These are phyloP conservation scores for Zele albiditarsus DNA, from an alignment of 2,888 invertebrate genomes.

Conservation along the genomic window DNA sequence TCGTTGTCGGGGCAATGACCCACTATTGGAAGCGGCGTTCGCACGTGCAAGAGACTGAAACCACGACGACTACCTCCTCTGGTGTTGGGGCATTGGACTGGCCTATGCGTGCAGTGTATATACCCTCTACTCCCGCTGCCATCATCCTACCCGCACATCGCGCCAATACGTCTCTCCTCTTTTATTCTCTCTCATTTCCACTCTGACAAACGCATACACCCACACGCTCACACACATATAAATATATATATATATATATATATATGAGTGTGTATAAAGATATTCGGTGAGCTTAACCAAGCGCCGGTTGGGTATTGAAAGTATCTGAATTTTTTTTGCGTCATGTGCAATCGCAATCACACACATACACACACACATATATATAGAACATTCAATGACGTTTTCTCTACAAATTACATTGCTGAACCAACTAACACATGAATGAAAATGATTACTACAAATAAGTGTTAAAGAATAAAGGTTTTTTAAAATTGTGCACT, in stretches of 20 bases:
- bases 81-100: slow-evolving; percentile 63
- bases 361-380: neutral
- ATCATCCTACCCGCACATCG: neutral
- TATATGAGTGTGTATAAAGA: neutral
- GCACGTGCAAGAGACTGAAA: slow-evolving; percentile 67
- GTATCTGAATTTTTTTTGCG: slow-evolving; percentile 6
- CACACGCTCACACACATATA: neutral
- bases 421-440: too few species aligned
- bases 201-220: neutral
- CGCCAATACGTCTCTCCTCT: slow-evolving; percentile 1
- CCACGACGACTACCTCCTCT: slow-evolving; percentile 67
- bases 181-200: neutral
- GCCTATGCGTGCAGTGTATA: slow-evolving; percentile 43
- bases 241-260: neutral
- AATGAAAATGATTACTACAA: too few species aligned
- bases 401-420: neutral
- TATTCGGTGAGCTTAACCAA: neutral
- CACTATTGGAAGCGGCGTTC: slow-evolving; percentile 58
- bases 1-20: slow-evolving; percentile 68
- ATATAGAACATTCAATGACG: neutral
- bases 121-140: slow-evolving; percentile 1
- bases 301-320: neutral
- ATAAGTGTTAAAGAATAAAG: too few species aligned
- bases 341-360: neutral
- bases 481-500: too few species aligned